These are phyloP conservation scores for Embiotoca jacksoni DNA, from an alignment of 2,113 vertebrate genomes.

Conservation along the genomic window DNA sequence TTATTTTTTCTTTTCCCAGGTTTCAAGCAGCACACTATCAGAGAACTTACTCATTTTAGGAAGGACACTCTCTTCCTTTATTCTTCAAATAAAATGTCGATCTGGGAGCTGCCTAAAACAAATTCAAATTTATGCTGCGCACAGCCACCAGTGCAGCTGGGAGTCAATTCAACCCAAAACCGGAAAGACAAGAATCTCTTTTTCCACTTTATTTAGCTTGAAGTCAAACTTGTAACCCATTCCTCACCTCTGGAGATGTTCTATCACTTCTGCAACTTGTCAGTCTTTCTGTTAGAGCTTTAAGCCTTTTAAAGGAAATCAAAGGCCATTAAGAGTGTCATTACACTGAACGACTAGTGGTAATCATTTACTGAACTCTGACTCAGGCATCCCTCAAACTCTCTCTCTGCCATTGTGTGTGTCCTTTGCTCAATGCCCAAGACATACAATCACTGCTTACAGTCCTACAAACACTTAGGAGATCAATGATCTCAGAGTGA, in stretches of 20 bases:
- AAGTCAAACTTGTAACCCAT: constrained; percentile 56
- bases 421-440: constrained; percentile 31
- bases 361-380: constrained; percentile 77
- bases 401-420: constrained; percentile 28
- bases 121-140: neutral
- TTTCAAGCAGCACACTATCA: neutral
- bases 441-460: constrained; percentile 57
- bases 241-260: constrained; percentile 34
- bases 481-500: constrained; percentile 84
- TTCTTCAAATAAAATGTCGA: neutral
- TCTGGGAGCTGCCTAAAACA: neutral
- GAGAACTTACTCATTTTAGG: neutral
- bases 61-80: neutral
- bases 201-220: constrained; percentile 15
- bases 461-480: constrained; percentile 64
- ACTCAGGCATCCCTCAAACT: constrained; percentile 56
- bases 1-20: neutral
- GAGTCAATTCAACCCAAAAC: neutral
- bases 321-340: constrained; percentile 76
- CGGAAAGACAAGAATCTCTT: neutral
- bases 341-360: constrained; percentile 61
- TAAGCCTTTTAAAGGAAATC: constrained; percentile 80
- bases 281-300: constrained; percentile 62
- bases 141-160: neutral
- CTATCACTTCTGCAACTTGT: constrained; percentile 45